Evolutionary conservation across 1,140 invertebrate species (phyloP), one percentile per base, ranked within the genome.

Genomic region (Cheumatopsyche charites): DNA sequence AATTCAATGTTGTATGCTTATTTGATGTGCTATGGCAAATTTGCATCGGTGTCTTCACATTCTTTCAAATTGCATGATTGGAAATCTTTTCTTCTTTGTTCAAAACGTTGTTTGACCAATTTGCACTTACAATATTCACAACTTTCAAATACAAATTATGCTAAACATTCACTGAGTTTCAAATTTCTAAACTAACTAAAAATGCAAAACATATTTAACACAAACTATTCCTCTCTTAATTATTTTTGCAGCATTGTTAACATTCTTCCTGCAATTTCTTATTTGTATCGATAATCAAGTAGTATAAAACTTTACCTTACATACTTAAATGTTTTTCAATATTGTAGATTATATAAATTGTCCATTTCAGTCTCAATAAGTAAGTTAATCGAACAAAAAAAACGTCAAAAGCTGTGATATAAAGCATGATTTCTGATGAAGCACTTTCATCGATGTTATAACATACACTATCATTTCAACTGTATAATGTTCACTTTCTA

Each of bases 331-430:
- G 55, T 45, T 72, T 68, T 67, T 21, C 62, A 49, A 49, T 71
- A 52, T 67, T 75, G 71, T 75, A 75, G 74, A 52, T 73, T 71
- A 73, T 58, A 52, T 72, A 63, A 45, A 47, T 73, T 76, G 75
- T 76, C 75, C 75, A 72, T 47, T 76, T 76, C 75, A 72, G 62
- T 76, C 67, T 76, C 75, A 63, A 73, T 76, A 76, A 72, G 65
- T 76, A 75, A 75, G 70, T 69, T 71, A 71, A 72, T 42, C 73
- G 71, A 75, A 72, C 62, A 75, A 71, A 70, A 69, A 52, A 76
- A 76, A 76, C 75, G 75, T 76, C 75, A 76, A 76, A 76, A 73
- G 69, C 75, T 76, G 75, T 76, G 75, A 76, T 76, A 76, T 70
- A 70, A 72, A 71, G 75, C 72, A 73, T 76, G 65, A 68, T 73